Base-by-base conservation (phyloP, 2,888 invertebrate genomes). In the Pedicia rivosa region DNA sequence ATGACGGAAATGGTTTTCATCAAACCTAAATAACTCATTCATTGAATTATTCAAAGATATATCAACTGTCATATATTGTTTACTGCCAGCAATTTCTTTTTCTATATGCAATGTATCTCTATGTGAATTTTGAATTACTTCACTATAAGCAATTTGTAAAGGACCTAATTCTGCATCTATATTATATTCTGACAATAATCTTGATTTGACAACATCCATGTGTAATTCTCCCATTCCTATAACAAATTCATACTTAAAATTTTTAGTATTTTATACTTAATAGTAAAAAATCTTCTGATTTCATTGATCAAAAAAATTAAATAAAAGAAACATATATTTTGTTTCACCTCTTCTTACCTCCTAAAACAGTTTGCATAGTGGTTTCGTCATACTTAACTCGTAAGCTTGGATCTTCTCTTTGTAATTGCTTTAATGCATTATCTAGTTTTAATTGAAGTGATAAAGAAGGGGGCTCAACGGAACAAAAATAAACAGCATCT, bases 211-310 rank as follows among this genome's bases (percentile, higher is more conserved):
- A 41, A 95, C 79, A 45, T 98, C 95, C 42, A 98, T 66, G 55
- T 99, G 98, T 2, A 98, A 68, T 59, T 98, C 95, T 2, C 98
- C 98, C 97, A 97, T 97, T 10, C 95, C 90, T 72, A 51, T 39
- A 45, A 56, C 42, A 39, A 37, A 41, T 40, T 35, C 36, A n/a
- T 24, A 33, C 30, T 36, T 33, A 33, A 31, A n/a, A n/a, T n/a
- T n/a, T n/a, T n/a, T n/a, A n/a, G n/a, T n/a, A n/a, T n/a, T n/a
- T n/a, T n/a, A n/a, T n/a, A n/a, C n/a, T n/a, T n/a, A n/a, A n/a
- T n/a, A n/a, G n/a, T n/a, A n/a, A n/a, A n/a, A n/a, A n/a, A n/a
- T n/a, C n/a, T n/a, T n/a, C n/a, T n/a, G n/a, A n/a, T n/a, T n/a
- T n/a, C n/a, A n/a, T n/a, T n/a, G n/a, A n/a, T n/a, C n/a, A n/a